Percentiles rank a stretch among this genome's conserved stretches.
phyloP scores from a whole-genome alignment of 1,140 invertebrate species.

The Saccostrea glomerata region DNA sequence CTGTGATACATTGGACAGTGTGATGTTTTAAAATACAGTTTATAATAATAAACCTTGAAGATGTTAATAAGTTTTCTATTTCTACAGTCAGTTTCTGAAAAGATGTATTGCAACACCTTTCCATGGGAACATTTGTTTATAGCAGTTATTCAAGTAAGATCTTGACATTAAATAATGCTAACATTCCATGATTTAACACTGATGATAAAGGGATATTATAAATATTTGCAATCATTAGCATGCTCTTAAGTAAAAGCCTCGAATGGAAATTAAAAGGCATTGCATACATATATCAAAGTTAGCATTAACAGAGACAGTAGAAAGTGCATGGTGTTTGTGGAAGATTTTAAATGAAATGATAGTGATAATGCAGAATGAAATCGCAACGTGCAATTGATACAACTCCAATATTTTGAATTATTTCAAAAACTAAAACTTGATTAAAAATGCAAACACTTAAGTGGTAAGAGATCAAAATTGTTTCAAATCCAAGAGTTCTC shows the following conservation, averaged over 20 bases:
- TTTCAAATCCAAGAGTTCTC: no score
- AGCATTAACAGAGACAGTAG: neutral
- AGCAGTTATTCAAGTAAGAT: neutral
- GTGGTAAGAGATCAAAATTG: no score
- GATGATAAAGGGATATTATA: neutral
- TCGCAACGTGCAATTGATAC: no score
- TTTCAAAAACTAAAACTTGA: no score
- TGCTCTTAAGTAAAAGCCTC: neutral
- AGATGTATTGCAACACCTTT: neutral
- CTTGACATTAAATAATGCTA: neutral
- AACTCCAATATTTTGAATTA: no score
- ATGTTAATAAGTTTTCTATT: neutral
- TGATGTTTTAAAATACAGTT: no score
- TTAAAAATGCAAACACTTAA: no score
- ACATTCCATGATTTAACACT: neutral
- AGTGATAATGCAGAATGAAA: constrained; percentile 3
- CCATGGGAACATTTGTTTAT: neutral
- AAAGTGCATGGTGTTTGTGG: neutral
- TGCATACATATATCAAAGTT: constrained; percentile 18
- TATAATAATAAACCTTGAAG: neutral
- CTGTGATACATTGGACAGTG: no score
- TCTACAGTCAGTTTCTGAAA: neutral
- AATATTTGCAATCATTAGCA: constrained; percentile 17
- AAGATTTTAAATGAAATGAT: neutral
- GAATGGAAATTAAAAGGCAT: neutral